Conservation (phyloP, 2,113 vertebrate genomes). For the Craseonycteris thonglongyai region DNA sequence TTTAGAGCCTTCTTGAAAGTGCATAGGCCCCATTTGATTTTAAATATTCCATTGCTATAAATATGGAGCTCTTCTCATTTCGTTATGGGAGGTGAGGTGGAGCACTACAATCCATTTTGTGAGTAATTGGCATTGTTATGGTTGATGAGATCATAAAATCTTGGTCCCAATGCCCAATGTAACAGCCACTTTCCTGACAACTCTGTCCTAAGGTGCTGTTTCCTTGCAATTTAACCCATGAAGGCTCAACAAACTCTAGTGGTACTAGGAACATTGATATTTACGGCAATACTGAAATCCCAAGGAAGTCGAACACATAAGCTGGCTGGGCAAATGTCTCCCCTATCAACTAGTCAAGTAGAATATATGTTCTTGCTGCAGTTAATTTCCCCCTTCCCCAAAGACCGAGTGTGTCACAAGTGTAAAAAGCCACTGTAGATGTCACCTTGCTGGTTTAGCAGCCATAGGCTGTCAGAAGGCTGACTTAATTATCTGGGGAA, state of each 20-base stretch:
- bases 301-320: not conserved
- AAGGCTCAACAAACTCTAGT: not conserved
- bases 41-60: not conserved
- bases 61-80: not conserved
- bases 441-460: not conserved
- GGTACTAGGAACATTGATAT: constrained; percentile 32
- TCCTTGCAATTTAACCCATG: constrained; percentile 6
- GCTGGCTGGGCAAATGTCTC: not conserved
- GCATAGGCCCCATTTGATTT: not conserved
- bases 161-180: constrained; percentile 48
- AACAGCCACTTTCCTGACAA: constrained; percentile 63
- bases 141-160: constrained; percentile 66
- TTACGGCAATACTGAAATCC: not conserved
- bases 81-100: not conserved
- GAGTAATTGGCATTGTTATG: constrained; percentile 65
- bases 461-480: not conserved
- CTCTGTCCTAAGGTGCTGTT: constrained; percentile 46
- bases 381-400: not conserved
- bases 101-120: constrained; percentile 30
- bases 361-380: not conserved
- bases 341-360: not conserved
- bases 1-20: not conserved
- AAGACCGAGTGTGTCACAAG: not conserved
- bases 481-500: not conserved
- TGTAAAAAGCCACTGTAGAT: not conserved